Evolutionary conservation across 2,888 invertebrate species (phyloP).

Genomic region (Drosophila anomelani): DNA sequence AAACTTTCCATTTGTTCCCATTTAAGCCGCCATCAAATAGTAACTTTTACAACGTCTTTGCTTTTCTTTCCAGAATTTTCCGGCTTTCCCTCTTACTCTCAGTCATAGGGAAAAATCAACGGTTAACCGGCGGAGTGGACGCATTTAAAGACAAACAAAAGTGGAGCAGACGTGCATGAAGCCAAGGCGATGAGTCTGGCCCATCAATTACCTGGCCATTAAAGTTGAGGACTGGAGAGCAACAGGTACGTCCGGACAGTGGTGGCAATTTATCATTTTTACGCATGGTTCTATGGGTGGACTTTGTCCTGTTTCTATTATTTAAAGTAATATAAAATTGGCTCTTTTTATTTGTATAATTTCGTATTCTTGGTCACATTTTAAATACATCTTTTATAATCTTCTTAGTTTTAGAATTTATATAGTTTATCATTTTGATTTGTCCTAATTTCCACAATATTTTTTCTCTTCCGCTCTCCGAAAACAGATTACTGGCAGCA

Average conservation of each 20-base stretch:
- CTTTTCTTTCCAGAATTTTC: conserved; percentile 45
- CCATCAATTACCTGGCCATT: conserved; percentile 64
- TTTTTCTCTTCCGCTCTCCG: background rate
- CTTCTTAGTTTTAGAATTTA: background rate
- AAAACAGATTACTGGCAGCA: background rate
- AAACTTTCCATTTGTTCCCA: conserved; percentile 46
- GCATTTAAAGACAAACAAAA: conserved; percentile 46
- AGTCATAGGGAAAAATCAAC: conserved; percentile 67
- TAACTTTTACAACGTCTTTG: conserved; percentile 31
- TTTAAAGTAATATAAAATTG: too few species aligned
- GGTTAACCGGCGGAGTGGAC: conserved; percentile 59
- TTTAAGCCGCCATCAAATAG: conserved; percentile 48
- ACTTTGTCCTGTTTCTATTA: background rate
- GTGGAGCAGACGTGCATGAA: conserved; percentile 60
- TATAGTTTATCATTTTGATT: background rate
- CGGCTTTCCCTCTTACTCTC: background rate
- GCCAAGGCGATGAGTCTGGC: conserved; percentile 42
- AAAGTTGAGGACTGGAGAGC: conserved; percentile 38
- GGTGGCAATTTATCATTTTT: background rate
- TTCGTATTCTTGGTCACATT: fast-evolving
- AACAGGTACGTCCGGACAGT: conserved; percentile 53
- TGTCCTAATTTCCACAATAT: background rate
- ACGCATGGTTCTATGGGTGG: too few species aligned
- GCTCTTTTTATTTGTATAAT: too few species aligned
- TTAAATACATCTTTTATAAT: background rate